Evolutionary conservation across 1,140 invertebrate species (phyloP), one percentile per base, ranked within the genome.

Genomic region (Lordiphosa stackelbergi): DNA sequence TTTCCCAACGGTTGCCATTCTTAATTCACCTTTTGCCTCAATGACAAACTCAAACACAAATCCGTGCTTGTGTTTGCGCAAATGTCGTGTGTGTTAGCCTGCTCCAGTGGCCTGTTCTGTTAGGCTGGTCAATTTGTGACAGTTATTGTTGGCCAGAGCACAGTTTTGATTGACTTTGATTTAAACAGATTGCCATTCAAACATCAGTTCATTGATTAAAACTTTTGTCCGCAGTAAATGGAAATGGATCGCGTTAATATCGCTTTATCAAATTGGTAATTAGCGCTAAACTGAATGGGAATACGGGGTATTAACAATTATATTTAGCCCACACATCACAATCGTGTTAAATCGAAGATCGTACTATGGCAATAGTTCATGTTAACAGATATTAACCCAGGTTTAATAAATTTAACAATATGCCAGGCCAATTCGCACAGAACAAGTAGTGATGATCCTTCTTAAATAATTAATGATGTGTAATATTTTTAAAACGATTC

Each of bases 81-180:
- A 24, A 24, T 24, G 22, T 24, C 22, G 22, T 41, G 28, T 40
- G 35, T 56, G 55, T 68, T 68, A 56, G 43, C 62, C 68, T 70
- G 69, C 61, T 66, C 77, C 49, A 60, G 19, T 53, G 62, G 53
- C 69, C 63, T 53, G 66, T 66, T 68, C 55, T 54, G 31, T 55
- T 16, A 56, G 63, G 63, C 38, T 55, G 46, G 51, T 45, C 66
- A 77, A 83, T 72, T 81, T 72, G 72, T 66, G 71, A 62, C 77
- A 62, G 56, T 75, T 64, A 79, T 74, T 79, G 70, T 79, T 62
- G 57, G 56, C 35, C 28, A 28, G 45, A 35, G 42, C 45, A 60
- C 61, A 55, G 60, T 83, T 84, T 75, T 75, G 77, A 81, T 81
- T 81, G 64, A 65, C 64, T 77, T 58, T 52, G 54, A 57, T 54